Base-by-base conservation (phyloP, 2,797 vertebrate genomes). In the Mormyrops boulengeri region DNA sequence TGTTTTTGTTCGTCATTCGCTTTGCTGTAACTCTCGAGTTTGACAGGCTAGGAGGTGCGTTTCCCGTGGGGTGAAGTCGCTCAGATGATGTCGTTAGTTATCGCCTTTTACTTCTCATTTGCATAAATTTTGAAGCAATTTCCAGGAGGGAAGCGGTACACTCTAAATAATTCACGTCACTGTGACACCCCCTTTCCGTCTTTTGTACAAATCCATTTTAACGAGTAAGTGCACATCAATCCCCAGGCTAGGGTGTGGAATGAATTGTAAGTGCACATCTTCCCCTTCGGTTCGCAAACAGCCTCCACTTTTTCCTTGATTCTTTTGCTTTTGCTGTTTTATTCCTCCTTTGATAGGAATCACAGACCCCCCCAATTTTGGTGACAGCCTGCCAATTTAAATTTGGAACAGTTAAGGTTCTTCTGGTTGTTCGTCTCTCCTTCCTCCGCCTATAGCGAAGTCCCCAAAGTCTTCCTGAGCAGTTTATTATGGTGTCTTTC, bases 141-240 rank as follows among this genome's bases (percentile, higher is more conserved):
- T 88, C 11, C 30, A 80, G n/a, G 50, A 80, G 88, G 69, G 88
- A 88, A 88, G 88, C 69, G 49, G 73, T 80, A 88, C 66, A 53
- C 62, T 52, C 69, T 88, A 66, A 88, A 88, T 88, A 60, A 88
- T 88, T 88, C 53, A 62, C 55, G 55, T 62, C 57, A 60, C 38
- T 88, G 38, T 47, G 55, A 62, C 38, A 44, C 53, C 53, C 55
- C 34, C 30, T 26, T 62, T 84, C 38, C 7, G 11, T 52, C 52
- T 14, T 55, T 80, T 38, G 12, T 80, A 38, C 66, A 82, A 55
- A 88, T 53, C 88, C 88, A 88, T 77, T 52, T 52, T 88, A 66
- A 88, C 88, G 49, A 34, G 50, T 30, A 60, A 88, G 55, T 55
- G 55, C 53, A 44, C 86, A 88, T 88, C 86, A 88, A 62, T 88